Conservation (phyloP, 2,113 vertebrate genomes). For the Mesembrinibis cayennensis region DNA sequence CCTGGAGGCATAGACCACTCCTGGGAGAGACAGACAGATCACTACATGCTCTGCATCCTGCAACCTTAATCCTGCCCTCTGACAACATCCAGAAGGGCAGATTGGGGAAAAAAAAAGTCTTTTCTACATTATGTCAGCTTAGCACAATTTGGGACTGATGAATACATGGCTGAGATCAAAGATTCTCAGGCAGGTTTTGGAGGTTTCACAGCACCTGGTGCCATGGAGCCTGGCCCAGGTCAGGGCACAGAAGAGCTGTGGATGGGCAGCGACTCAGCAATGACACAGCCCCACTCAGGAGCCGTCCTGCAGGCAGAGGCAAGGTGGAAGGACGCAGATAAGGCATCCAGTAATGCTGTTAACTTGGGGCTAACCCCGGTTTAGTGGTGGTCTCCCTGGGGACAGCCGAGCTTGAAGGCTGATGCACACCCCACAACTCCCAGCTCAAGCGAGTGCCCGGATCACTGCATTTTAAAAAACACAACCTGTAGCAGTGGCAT, state of each 20-base stretch:
- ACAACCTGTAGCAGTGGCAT: not conserved
- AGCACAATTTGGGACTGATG: not conserved
- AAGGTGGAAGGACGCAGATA: not conserved
- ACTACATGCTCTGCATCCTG: not conserved
- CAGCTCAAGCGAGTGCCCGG: fast-evolving
- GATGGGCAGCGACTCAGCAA: not conserved
- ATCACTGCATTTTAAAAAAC: not conserved
- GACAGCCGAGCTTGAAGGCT: not conserved
- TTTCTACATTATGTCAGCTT: not conserved
- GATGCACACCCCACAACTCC: not conserved
- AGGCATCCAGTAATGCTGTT: not conserved
- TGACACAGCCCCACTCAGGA: fast-evolving
- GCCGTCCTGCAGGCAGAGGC: fast-evolving
- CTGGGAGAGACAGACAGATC: not conserved
- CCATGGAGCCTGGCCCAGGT: not conserved
- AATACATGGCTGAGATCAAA: not conserved
- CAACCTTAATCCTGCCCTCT: not conserved
- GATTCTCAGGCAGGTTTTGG: not conserved
- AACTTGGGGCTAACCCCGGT: not conserved
- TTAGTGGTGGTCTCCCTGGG: not conserved
- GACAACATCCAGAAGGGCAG: not conserved
- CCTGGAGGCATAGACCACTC: not conserved
- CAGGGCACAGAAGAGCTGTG: not conserved
- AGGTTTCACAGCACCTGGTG: not conserved
- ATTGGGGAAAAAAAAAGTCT: fast-evolving